Evolutionary conservation across 2,888 invertebrate species (phyloP).

Genomic region (Rhamphomyia laevipes): DNA sequence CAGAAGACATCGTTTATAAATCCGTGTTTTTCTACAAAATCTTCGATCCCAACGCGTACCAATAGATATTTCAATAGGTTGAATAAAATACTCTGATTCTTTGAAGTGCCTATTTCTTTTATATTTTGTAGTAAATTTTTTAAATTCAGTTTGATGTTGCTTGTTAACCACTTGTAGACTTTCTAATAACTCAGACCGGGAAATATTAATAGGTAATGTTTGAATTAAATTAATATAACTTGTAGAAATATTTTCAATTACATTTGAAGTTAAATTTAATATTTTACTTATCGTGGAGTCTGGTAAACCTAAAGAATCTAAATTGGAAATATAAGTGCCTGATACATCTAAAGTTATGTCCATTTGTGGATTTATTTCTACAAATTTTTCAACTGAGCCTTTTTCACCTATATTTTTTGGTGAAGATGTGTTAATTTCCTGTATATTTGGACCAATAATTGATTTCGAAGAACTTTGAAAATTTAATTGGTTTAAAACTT

Average conservation of each 20-base stretch:
- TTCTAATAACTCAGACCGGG: background rate
- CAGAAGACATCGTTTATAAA: conserved; percentile 5
- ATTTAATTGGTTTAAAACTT: background rate
- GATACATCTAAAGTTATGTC: too few relatives aligned
- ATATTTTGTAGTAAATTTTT: conserved; percentile 1
- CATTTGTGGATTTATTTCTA: too few relatives aligned
- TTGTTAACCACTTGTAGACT: background rate
- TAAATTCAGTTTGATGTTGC: background rate
- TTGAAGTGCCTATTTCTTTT: conserved; percentile 4
- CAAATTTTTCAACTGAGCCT: too few relatives aligned
- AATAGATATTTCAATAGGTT: conserved; percentile 3
- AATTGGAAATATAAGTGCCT: background rate
- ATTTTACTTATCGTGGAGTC: conserved; percentile 3
- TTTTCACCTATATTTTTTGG: too few relatives aligned
- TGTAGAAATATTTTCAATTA: conserved; percentile 1
- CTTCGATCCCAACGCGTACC: conserved; percentile 7
- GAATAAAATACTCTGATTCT: conserved; percentile 1
- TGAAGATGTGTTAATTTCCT: background rate
- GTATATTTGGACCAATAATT: background rate
- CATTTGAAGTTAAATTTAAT: conserved; percentile 4
- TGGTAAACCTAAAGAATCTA: conserved; percentile 3
- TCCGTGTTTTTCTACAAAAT: conserved; percentile 4
- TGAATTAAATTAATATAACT: background rate
- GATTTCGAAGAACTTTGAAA: background rate
- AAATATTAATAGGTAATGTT: background rate